These are phyloP conservation scores for Neopipo cinnamomea DNA, from an alignment of 2,113 vertebrate genomes.

Conservation along the genomic window DNA sequence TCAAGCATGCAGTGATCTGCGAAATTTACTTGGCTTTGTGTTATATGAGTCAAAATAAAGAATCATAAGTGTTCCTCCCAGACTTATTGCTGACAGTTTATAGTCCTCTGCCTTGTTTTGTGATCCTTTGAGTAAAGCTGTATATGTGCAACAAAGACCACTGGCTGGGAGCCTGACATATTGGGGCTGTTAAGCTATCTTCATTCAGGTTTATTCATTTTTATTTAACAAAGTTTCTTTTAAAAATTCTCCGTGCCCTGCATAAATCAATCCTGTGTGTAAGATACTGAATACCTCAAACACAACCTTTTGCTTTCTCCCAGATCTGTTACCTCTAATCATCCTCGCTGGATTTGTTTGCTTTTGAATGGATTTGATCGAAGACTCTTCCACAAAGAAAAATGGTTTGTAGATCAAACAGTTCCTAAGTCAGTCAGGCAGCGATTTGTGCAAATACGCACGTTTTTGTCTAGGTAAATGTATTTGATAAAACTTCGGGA, in stretches of 20 bases:
- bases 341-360: not conserved
- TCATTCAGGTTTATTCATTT: not conserved
- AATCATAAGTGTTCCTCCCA: not conserved
- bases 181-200: not conserved
- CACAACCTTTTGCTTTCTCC: conserved; percentile 2
- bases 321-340: not conserved
- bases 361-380: not conserved
- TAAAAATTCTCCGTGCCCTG: not conserved
- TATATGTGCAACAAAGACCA: not conserved
- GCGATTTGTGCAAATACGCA: not conserved
- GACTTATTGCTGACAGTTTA: not conserved
- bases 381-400: not conserved
- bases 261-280: not conserved
- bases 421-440: not conserved
- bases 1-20: not conserved
- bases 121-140: not conserved
- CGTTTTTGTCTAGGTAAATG: not conserved
- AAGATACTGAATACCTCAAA: not conserved
- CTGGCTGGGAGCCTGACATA: not conserved
- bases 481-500: not conserved
- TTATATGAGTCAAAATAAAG: not conserved
- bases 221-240: not conserved
- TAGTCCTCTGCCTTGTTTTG: not conserved
- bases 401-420: not conserved
- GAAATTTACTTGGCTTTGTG: not conserved